Conservation (phyloP, 2,113 vertebrate genomes). For the Leptodactylus fuscus region DNA sequence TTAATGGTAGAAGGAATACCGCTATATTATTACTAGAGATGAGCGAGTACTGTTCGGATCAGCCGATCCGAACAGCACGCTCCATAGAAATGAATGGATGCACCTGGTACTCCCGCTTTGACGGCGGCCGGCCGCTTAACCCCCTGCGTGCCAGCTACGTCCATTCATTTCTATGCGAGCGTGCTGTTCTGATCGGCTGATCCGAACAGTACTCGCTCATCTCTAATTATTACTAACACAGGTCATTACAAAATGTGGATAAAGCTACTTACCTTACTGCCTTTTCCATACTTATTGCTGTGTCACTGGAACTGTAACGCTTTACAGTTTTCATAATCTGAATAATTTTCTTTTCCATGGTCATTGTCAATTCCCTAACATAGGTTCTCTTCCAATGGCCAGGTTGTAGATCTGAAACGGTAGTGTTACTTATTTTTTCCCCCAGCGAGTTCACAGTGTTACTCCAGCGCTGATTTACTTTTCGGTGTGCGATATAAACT, state of each 20-base stretch:
- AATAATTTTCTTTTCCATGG: constrained; percentile 69
- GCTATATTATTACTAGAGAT: too few species aligned
- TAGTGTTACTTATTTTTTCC: constrained; percentile 57
- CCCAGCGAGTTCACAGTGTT: constrained; percentile 62
- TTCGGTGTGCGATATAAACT: constrained; percentile 72
- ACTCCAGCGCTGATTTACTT: constrained; percentile 64
- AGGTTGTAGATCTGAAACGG: constrained; percentile 65
- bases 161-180: too few species aligned
- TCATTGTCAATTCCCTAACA: constrained; percentile 72
- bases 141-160: too few species aligned
- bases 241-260: not conserved
- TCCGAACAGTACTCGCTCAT: too few species aligned
- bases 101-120: too few species aligned
- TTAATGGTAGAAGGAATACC: too few species aligned
- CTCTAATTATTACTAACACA: not conserved
- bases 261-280: constrained; percentile 70
- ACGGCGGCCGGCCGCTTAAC: too few species aligned
- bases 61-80: too few species aligned
- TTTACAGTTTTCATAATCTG: constrained; percentile 72
- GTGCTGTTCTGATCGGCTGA: too few species aligned
- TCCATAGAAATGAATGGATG: too few species aligned
- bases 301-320: constrained; percentile 73
- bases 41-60: too few species aligned
- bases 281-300: constrained; percentile 77
- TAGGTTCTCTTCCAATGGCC: constrained; percentile 85